Evolutionary conservation across 2,888 invertebrate species (phyloP).

Genomic region (Anagyrus pseudococci): DNA sequence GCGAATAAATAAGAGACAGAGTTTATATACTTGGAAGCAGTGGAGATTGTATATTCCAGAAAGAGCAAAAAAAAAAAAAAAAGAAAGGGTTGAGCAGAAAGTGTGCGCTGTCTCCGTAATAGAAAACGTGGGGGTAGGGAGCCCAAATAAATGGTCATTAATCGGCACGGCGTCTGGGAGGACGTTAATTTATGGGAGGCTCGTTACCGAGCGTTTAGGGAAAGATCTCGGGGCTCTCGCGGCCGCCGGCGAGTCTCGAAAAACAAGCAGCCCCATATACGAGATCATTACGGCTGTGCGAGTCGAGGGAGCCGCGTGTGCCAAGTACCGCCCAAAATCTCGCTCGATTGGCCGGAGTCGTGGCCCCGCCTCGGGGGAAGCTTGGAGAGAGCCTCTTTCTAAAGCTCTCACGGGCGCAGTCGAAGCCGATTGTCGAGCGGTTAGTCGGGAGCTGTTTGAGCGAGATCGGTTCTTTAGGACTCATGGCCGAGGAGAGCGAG

Average conservation of each 20-base stretch:
- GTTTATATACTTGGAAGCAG: too few relatives aligned
- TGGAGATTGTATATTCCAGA: too few relatives aligned
- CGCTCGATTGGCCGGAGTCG: conserved; percentile 48
- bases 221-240: conserved; percentile 21
- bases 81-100: too few relatives aligned
- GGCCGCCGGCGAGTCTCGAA: conserved; percentile 49
- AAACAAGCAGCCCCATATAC: conserved; percentile 42
- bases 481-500: conserved; percentile 2
- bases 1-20: too few relatives aligned
- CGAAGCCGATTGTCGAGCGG: background rate
- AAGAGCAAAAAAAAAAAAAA: too few relatives aligned
- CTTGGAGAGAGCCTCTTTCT: background rate
- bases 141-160: conserved; percentile 46
- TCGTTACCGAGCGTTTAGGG: conserved; percentile 48
- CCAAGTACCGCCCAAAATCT: conserved; percentile 57
- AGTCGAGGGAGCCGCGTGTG: conserved; percentile 47
- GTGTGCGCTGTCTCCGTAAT: too few relatives aligned
- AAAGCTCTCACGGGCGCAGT: background rate
- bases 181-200: conserved; percentile 54
- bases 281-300: conserved; percentile 52
- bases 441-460: too few relatives aligned
- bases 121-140: too few relatives aligned
- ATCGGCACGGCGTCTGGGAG: conserved; percentile 44
- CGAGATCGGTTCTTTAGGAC: too few relatives aligned
- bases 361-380: conserved; percentile 10